Evolutionary conservation across 2,888 invertebrate genomes (phyloP), one percentile per base, ranked within the genome.

Genomic region (Campoletis raptor): DNA sequence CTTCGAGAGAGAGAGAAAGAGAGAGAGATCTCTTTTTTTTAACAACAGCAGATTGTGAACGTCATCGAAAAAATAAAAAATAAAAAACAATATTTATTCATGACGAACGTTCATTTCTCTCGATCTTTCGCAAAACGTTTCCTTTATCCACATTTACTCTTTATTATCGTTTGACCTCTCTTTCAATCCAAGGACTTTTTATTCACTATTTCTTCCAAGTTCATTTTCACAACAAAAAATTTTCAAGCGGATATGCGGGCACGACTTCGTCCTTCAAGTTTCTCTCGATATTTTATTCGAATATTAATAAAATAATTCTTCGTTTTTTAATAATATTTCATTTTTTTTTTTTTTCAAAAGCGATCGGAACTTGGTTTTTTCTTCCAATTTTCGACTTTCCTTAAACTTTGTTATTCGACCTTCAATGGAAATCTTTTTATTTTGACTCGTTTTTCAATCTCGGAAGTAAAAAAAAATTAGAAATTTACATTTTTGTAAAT

Each of bases 41-140:
- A 66, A 72, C 70, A 54, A 52, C 82, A 21, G 82, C 83, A 72
- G 37, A 73, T 70, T 70, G 84, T 61, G 18, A 70, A 66, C 72
- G 81, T 81, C 76, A 72, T 66, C 48, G 18, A 8, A 36, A 69
- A 70, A 57, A 66, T 42, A 18, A 61, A 30, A 6, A n/a, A 52
- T 37, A 70, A 70, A 37, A 40, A 40, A 21, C 7, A n/a, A 57
- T 18, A 70, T 61, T 67, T 64, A 64, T 40, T 6, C 40, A 24
- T n/a, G 12, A 57, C 10, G 3, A 24, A 57, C 57, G 4, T 57
- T 15, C 2, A 15, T 61, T 61, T 61, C 10, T 57, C 24, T 8
- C 67, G 40, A 40, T 37, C 4, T 37, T 36, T 67, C 3, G 8
- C 40, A 21, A 42, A 37, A 67, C 30, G 21, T 57, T 9, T 21